A percentile compares a stretch with the other conserved stretches of the same genome.
Conservation (phyloP, 2,113 vertebrate genomes). For the Puffinus mauretanicus region DNA sequence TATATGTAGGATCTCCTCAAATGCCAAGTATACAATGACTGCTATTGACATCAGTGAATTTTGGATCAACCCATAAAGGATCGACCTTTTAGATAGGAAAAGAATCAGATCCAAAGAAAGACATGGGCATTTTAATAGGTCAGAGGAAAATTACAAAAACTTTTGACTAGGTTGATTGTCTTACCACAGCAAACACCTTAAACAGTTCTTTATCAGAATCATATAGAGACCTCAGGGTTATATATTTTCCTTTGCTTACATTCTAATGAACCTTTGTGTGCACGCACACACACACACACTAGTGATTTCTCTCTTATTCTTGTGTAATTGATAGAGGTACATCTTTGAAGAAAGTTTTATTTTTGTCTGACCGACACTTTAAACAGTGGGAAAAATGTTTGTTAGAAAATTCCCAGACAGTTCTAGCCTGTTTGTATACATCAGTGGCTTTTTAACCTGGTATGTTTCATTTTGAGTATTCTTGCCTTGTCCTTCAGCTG, state of each 20-base stretch:
- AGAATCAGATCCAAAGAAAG: background rate
- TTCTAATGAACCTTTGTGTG: background rate
- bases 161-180: background rate
- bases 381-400: background rate
- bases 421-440: background rate
- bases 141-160: background rate
- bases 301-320: background rate
- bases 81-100: background rate
- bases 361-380: background rate
- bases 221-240: background rate
- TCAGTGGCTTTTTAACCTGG: background rate
- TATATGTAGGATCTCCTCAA: background rate
- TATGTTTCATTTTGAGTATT: background rate
- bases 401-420: background rate
- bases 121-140: background rate
- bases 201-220: background rate
- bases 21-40: background rate
- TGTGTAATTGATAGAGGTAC: background rate
- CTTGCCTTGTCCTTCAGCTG: background rate
- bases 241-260: background rate
- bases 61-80: background rate
- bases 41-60: background rate
- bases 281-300: fast-evolving
- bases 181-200: background rate
- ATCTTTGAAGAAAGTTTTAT: background rate